These are phyloP conservation scores for Tipula helvola DNA, from an alignment of 2,888 invertebrate species.

Conservation along the genomic window DNA sequence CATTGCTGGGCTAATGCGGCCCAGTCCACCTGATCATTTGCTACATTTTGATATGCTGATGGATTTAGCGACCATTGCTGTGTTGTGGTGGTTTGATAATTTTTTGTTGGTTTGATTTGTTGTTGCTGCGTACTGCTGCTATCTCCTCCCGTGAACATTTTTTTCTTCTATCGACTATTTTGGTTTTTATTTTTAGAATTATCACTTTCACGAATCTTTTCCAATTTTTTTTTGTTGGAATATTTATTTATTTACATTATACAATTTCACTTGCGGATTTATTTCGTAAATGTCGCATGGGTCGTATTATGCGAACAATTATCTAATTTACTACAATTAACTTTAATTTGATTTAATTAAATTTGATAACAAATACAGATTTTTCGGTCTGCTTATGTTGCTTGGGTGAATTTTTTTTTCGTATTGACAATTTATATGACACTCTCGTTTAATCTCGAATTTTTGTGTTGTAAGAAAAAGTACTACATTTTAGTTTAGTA, in stretches of 20 bases:
- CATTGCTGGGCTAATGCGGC: constrained; percentile 93
- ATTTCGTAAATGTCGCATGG: background rate
- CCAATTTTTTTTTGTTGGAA: background rate
- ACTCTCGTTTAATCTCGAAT: background rate
- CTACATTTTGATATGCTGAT: constrained; percentile 64
- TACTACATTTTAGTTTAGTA: background rate
- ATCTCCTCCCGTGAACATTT: constrained; percentile 30
- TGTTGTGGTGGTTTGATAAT: background rate
- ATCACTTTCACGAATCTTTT: background rate
- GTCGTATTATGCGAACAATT: background rate
- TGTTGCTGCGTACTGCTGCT: constrained; percentile 21
- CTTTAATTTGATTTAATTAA: background rate
- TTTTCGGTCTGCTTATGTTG: background rate
- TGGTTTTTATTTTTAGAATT: background rate
- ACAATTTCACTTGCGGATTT: background rate
- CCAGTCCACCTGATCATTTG: constrained; percentile 88
- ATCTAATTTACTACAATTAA: background rate
- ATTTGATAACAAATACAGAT: background rate
- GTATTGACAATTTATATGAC: background rate
- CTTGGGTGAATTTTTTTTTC: background rate
- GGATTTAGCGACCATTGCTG: constrained; percentile 13
- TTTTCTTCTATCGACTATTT: constrained; percentile 8
- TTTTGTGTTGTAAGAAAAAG: background rate
- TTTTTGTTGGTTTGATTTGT: constrained; percentile 7
- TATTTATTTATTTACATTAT: background rate